A percentile compares a stretch with the other conserved stretches of the same genome.
phyloP scores from a whole-genome alignment of 2,113 vertebrate species.

The Ctenomys sociabilis region DNA sequence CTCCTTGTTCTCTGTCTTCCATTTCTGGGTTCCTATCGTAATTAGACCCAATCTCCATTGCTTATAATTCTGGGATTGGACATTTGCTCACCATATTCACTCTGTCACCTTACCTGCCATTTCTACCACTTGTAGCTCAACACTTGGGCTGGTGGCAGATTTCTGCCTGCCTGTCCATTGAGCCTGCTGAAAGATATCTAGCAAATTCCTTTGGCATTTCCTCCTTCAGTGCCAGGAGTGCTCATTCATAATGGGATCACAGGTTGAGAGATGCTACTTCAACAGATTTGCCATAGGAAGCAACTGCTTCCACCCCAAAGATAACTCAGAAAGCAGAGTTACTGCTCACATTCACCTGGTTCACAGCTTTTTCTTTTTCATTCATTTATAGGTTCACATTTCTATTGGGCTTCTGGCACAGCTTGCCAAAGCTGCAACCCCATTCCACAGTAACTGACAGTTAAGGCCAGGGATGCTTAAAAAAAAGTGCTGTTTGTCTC shows the following conservation, averaged over 20 bases:
- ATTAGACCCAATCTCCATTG: not conserved
- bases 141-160: not conserved
- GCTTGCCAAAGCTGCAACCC: not conserved
- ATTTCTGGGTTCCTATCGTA: not conserved
- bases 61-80: not conserved
- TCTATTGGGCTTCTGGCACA: not conserved
- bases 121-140: not conserved
- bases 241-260: not conserved
- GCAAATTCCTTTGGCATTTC: constrained; percentile 37
- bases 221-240: not conserved
- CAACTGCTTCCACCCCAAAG: constrained; percentile 5
- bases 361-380: not conserved
- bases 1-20: not conserved
- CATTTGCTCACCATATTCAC: not conserved
- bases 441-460: constrained; percentile 24
- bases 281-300: not conserved
- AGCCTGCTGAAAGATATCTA: not conserved
- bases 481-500: not conserved
- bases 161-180: constrained; percentile 22
- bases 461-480: not conserved
- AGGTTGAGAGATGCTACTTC: constrained; percentile 34
- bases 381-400: not conserved
- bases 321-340: constrained; percentile 18
- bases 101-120: not conserved
- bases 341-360: not conserved